These are phyloP conservation scores for Teleopsis dalmanni DNA, from an alignment of 1,140 invertebrate genomes.

Conservation along the genomic window DNA sequence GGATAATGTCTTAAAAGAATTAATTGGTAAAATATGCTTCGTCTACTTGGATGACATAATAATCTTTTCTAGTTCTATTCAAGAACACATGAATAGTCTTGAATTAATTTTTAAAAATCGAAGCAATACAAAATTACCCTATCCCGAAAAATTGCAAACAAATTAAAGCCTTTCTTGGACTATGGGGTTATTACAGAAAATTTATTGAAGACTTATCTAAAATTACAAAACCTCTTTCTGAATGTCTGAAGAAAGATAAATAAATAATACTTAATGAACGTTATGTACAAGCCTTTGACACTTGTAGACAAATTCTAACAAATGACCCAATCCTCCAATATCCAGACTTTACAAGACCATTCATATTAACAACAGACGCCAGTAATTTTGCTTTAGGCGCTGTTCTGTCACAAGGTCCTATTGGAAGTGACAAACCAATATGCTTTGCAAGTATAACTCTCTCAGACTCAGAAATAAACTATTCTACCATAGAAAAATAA, in stretches of 20 bases:
- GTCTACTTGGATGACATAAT: conserved; percentile 20
- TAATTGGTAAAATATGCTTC: conserved; percentile 9
- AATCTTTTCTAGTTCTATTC: conserved; percentile 14
- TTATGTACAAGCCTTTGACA: conserved; percentile 8
- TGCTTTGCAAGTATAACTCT: conserved; percentile 43
- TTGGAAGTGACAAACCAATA: conserved; percentile 19
- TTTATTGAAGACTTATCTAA: not conserved
- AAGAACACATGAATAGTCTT: conserved; percentile 13
- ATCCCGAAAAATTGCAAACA: not conserved
- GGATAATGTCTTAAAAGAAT: no score
- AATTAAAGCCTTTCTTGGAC: not conserved
- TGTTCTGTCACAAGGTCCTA: conserved; percentile 18
- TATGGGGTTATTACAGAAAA: not conserved
- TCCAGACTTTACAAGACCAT: conserved; percentile 3
- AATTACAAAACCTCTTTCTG: not conserved
- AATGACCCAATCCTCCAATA: conserved; percentile 5
- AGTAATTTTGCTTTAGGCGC: conserved; percentile 13
- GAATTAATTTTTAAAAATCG: not conserved
- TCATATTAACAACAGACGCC: conserved; percentile 8
- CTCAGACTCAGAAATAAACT: conserved; percentile 36
- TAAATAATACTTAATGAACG: not conserved
- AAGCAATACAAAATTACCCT: not conserved
- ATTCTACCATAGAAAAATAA: conserved; percentile 42
- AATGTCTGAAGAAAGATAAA: conserved; percentile 5
- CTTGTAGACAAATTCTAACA: conserved; percentile 3